Percentiles rank a stretch among this genome's conserved stretches.
Evolutionary conservation across 2,797 vertebrate genomes (phyloP).

Genomic region (Sebastes trivittatus): DNA sequence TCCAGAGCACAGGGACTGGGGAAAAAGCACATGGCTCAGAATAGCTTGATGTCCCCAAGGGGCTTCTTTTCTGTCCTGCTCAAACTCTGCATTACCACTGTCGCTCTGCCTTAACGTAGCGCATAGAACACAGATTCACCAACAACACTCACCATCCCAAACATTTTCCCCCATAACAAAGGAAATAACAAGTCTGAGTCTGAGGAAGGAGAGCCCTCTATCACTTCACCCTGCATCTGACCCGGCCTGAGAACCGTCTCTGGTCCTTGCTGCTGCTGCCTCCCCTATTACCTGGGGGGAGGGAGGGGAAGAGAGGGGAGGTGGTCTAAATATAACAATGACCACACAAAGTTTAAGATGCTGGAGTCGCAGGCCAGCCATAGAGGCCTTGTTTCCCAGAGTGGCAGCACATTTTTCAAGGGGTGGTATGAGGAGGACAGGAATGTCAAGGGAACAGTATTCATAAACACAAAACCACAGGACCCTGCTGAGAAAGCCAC

Average conservation of each 20-base stretch:
- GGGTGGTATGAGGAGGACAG: constrained; percentile 57
- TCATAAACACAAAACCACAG: constrained; percentile 68
- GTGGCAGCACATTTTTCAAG: constrained; percentile 46
- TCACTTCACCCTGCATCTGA: constrained; percentile 23
- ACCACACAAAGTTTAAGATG: constrained; percentile 46
- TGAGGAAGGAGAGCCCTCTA: constrained; percentile 28
- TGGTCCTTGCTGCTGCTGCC: constrained; percentile 2
- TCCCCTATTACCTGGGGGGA: constrained; percentile 31
- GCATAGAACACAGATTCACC: constrained; percentile 15
- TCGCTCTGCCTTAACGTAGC: constrained; percentile 37
- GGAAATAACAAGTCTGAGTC: constrained; percentile 35
- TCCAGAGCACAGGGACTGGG: constrained; percentile 43
- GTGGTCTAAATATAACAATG: constrained; percentile 70
- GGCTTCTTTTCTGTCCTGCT: constrained; percentile 48
- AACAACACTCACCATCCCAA: constrained; percentile 2
- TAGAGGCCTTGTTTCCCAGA: constrained; percentile 61
- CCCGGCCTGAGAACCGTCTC: constrained; percentile 45
- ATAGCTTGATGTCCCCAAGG: constrained; percentile 62
- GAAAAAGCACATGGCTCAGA: constrained; percentile 62
- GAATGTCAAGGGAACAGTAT: constrained; percentile 73
- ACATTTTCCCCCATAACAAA: constrained; percentile 20
- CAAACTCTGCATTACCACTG: constrained; percentile 16
- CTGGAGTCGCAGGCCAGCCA: constrained; percentile 1
- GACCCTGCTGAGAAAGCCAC: constrained; percentile 60
- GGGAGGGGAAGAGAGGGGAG: not conserved